Evolutionary conservation across 2,113 vertebrate species (phyloP), one percentile per base, ranked within the genome.

Genomic region (Limanda limanda): DNA sequence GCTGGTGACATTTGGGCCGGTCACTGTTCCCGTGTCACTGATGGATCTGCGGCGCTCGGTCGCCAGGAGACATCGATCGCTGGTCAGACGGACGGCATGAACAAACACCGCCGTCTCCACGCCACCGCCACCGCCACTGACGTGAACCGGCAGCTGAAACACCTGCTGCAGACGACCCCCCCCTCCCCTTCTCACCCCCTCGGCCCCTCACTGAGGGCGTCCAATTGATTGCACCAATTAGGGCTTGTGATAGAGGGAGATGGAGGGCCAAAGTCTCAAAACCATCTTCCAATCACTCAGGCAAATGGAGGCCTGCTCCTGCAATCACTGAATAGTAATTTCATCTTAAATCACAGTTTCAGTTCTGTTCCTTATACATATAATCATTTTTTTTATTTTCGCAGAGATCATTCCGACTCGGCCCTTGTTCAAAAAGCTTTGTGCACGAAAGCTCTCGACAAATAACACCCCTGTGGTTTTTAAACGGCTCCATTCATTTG

Each of bases 1-100:
- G 89, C 91, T 78, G 82, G 82, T 93, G 94, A 94, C 91, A 93
- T 94, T 94, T 90, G 78, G 83, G 88, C 83, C 86, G 84, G 86
- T 90, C 87, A 82, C 86, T 84, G 90, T 88, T 85, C 83, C 82
- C 13, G 77, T 86, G 85, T 76, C 85, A 83, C 84, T 80, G 85
- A 93, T 93, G 86, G 89, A 94, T 93, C 91, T 40, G 71, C 71
- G 76, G 87, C 87, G 90, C 93, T 94, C 86, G 62, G 89, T 94
- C 92, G 91, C 83, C 69, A 35, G 84, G 85, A 89, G 90, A 90
- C 80, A 58, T 93, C 60, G 92, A 93, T 91, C 61, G 56, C 40
- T 3, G 68, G 62, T 37, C 23, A 27, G 54, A 60, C 40, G 68
- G 80, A 67, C 80, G 25, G 86, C 86, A 88, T 88, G 68, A 83